Base-by-base conservation (phyloP, 2,888 invertebrate species). In the Macroteleia sp. region DNA sequence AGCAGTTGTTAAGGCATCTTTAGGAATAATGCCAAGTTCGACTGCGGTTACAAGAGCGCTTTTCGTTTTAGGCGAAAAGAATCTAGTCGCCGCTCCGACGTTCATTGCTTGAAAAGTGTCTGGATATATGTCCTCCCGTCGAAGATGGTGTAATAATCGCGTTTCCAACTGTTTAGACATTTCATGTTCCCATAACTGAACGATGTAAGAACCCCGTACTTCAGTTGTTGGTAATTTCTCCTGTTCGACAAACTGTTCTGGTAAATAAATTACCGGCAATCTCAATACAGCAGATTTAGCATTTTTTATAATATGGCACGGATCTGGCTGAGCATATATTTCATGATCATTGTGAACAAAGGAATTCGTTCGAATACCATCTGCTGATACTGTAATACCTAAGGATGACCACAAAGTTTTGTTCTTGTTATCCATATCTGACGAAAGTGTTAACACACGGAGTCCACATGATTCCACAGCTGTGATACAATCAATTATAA, bases 171-270 rank as follows among this genome's bases (percentile, higher is more conserved):
- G 10, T 4, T 32, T 9, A 5, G 1, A 2, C 3, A 44, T 44
- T 57, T 74, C 73, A 56, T 66, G n/a, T 16, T 66, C n/a, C 74
- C 74, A 74, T 19, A 74, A 50, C 0, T 3, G 6, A 17, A 16
- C 25, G n/a, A 71, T n/a, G 30, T 44, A 34, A 0, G 30, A 14
- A 0, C 46, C 59, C 9, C n/a, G 8, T 2, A 61, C 59, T 44
- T 34, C 20, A 14, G 34, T 30, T 17, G 46, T 46, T 12, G 59
- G 44, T 14, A 61, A 46, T 1, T 34, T 8, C 9, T 61, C 14
- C 6, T 12, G 8, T n/a, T 61, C 46, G 0, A 34, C 34, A 10
- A 25, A 3, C 25, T 25, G 4, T 25, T 25, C 25, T 5, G 25
- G 32, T 32, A 32, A 32, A n/a, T n/a, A 32, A 32, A n/a, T n/a